Evolutionary conservation across 2,888 invertebrate species (phyloP).

Genomic region (Kryphioiulus occultus): DNA sequence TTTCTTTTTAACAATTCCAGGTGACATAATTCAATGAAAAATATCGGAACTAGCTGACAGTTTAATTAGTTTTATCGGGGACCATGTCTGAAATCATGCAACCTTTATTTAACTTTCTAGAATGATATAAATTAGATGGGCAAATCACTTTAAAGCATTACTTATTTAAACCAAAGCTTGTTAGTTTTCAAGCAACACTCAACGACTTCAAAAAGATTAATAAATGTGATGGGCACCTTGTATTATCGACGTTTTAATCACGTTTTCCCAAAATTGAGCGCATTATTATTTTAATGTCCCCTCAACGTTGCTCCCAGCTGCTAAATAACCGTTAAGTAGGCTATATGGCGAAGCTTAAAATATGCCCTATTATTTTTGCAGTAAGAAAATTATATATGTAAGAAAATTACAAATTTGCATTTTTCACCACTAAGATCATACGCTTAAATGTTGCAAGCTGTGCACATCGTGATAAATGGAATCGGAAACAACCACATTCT

Average conservation of each 20-base stretch:
- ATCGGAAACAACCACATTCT: not conserved
- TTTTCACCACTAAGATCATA: not conserved
- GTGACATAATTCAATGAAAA: no score
- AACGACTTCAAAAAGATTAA: not conserved
- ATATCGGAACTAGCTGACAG: no score
- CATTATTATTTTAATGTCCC: slow-evolving; percentile 25
- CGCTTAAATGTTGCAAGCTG: not conserved
- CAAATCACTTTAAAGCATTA: no score
- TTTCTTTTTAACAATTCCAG: no score
- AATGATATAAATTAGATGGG: no score
- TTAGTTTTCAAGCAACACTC: not conserved
- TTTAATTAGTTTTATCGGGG: no score
- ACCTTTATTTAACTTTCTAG: no score
- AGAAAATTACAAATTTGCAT: not conserved
- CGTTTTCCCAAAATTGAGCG: not conserved
- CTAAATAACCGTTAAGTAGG: not conserved
- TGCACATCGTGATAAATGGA: not conserved
- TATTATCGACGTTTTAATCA: slow-evolving; percentile 11
- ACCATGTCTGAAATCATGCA: no score
- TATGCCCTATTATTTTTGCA: not conserved
- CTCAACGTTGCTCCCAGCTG: not conserved
- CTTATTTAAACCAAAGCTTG: no score
- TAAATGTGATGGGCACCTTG: not conserved
- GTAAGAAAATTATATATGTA: not conserved
- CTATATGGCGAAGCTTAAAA: not conserved